Percentiles rank a stretch among this genome's conserved stretches.
Evolutionary conservation across 2,888 invertebrate species (phyloP).

Genomic region (Apoda limacodes): DNA sequence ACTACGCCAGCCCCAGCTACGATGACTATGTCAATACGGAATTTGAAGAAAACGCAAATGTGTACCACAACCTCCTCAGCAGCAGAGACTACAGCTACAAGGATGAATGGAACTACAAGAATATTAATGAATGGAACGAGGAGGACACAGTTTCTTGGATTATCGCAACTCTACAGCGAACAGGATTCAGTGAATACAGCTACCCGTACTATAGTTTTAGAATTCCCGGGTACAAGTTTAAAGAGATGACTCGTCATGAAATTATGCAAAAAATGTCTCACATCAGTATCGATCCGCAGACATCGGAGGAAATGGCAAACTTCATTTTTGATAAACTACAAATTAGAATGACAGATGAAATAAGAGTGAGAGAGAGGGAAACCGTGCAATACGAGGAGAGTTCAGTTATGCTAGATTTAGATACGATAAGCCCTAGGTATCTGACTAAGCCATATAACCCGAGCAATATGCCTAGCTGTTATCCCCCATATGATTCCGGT

Average conservation of each 20-base stretch:
- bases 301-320: slow-evolving; percentile 42
- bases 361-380: slow-evolving; percentile 37
- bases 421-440: slow-evolving; percentile 33
- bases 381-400: slow-evolving; percentile 39
- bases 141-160: slow-evolving; percentile 71
- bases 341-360: slow-evolving; percentile 41
- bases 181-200: slow-evolving; percentile 49
- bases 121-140: slow-evolving; percentile 64
- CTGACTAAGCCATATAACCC: too few relatives aligned
- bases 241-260: slow-evolving; percentile 46
- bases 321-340: slow-evolving; percentile 49
- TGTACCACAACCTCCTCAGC: slow-evolving; percentile 54
- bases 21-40: slow-evolving; percentile 50
- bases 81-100: slow-evolving; percentile 24
- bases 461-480: slow-evolving; percentile 28
- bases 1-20: slow-evolving; percentile 45
- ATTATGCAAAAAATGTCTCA: slow-evolving; percentile 43
- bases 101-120: slow-evolving; percentile 66
- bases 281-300: slow-evolving; percentile 35
- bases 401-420: slow-evolving; percentile 49
- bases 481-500: slow-evolving; percentile 43
- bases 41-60: slow-evolving; percentile 40
- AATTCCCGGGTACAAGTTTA: slow-evolving; percentile 43
- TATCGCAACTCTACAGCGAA: slow-evolving; percentile 42
- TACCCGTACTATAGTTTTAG: slow-evolving; percentile 55